Evolutionary conservation across 2,113 vertebrate species (phyloP).

Genomic region (Cyanocitta stelleri): DNA sequence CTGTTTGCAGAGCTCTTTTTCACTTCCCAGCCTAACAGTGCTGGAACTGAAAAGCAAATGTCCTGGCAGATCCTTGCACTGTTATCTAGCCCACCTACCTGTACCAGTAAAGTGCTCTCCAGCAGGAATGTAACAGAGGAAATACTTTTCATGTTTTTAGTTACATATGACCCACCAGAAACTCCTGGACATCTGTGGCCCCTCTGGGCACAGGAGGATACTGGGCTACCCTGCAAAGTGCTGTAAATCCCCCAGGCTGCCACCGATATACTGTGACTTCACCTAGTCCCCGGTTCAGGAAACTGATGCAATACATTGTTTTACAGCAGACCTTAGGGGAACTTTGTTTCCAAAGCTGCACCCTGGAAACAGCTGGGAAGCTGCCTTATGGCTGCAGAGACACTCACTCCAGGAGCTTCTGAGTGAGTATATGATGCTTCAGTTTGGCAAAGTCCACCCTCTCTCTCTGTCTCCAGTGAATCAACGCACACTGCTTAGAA

Average conservation of each 20-base stretch:
- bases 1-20: neutral
- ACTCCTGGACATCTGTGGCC: neutral
- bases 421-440: neutral
- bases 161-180: neutral
- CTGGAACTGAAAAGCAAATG: neutral
- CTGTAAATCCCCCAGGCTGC: neutral
- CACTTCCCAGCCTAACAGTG: neutral
- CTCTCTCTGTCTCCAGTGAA: neutral
- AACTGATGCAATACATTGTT: neutral
- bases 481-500: neutral
- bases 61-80: neutral
- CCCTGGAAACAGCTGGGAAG: neutral
- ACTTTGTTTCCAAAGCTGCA: neutral
- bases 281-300: neutral
- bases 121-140: neutral
- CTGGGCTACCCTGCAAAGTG: neutral
- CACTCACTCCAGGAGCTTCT: neutral
- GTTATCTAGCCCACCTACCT: neutral
- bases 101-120: neutral
- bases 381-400: neutral
- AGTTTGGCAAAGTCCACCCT: neutral
- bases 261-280: neutral
- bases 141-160: neutral
- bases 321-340: rapidly evolving
- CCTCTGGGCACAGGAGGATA: neutral